phyloP scores from a whole-genome alignment of 1,140 invertebrate species.

The Drosophila auraria region DNA sequence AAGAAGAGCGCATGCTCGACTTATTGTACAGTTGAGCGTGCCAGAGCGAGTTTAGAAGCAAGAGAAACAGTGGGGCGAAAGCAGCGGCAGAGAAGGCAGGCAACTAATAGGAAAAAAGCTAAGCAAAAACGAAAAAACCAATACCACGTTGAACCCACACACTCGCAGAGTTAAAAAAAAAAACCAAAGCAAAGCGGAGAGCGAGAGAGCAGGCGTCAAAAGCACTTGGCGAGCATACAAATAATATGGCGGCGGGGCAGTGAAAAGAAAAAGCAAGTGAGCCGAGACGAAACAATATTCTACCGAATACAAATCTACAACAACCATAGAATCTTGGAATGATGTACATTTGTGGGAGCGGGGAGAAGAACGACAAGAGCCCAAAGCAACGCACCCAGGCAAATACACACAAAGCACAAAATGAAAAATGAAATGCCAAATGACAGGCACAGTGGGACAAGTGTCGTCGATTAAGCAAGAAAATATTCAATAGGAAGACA shows the following conservation, averaged over 20 bases:
- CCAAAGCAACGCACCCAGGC: constrained; percentile 62
- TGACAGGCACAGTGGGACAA: constrained; percentile 60
- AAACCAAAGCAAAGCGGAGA: constrained; percentile 55
- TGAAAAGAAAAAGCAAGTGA: constrained; percentile 32
- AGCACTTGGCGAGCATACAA: constrained; percentile 67
- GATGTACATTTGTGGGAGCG: constrained; percentile 43
- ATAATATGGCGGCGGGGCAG: constrained; percentile 72
- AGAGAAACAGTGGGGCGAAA: constrained; percentile 13
- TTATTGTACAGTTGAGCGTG: constrained; percentile 72
- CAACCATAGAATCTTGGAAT: constrained; percentile 46
- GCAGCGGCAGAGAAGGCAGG: constrained; percentile 14
- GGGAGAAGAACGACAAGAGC: constrained; percentile 41
- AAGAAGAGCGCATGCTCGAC: constrained; percentile 72
- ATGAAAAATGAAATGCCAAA: constrained; percentile 78
- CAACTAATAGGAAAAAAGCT: constrained; percentile 71
- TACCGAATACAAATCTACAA: constrained; percentile 40
- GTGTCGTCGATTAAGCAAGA: not conserved
- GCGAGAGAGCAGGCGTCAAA: constrained; percentile 49
- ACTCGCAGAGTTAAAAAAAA: not conserved
- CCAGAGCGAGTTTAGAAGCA: constrained; percentile 14
- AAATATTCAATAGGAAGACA: too few species aligned
- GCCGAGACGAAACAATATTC: constrained; percentile 49
- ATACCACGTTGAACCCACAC: constrained; percentile 23
- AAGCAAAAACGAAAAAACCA: constrained; percentile 27
- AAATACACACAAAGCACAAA: constrained; percentile 55